Conservation (phyloP, 2,797 vertebrate species). For the Hyperoplus immaculatus region DNA sequence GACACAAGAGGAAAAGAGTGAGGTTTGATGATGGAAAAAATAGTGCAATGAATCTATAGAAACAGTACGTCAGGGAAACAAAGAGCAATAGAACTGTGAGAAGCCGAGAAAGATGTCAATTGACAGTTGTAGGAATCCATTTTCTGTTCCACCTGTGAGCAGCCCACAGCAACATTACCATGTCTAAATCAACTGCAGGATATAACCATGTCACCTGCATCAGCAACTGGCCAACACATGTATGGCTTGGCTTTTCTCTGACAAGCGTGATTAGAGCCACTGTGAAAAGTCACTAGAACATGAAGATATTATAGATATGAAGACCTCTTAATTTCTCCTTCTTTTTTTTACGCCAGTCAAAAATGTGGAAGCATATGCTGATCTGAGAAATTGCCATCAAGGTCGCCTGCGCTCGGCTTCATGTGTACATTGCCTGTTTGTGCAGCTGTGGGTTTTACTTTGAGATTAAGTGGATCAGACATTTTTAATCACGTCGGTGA, state of each 20-base stretch:
- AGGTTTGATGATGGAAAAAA: conserved; percentile 6
- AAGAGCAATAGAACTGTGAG: conserved; percentile 27
- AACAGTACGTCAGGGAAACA: conserved; percentile 27
- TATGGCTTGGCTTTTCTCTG: background rate
- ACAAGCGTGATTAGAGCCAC: background rate
- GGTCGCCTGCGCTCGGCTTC: conserved; percentile 2
- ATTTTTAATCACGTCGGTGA: conserved; percentile 46
- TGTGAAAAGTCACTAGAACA: conserved; percentile 5
- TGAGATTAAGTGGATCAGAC: conserved; percentile 52
- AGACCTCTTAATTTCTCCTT: background rate
- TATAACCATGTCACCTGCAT: conserved; percentile 34
- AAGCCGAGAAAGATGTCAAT: conserved; percentile 47
- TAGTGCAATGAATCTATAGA: conserved; percentile 8
- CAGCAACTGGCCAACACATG: conserved; percentile 1
- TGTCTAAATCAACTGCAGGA: conserved; percentile 37
- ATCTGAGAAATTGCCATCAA: background rate
- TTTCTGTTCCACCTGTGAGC: conserved; percentile 49
- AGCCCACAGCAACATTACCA: conserved; percentile 20
- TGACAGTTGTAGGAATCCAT: conserved; percentile 44
- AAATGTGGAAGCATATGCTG: background rate
- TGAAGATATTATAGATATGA: conserved; percentile 7
- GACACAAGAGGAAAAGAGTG: background rate
- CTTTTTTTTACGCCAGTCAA: background rate
- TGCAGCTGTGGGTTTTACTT: conserved; percentile 17
- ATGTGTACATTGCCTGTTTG: conserved; percentile 4